These are phyloP conservation scores for Anguilla anguilla DNA, from an alignment of 2,797 vertebrate species.

Conservation along the genomic window DNA sequence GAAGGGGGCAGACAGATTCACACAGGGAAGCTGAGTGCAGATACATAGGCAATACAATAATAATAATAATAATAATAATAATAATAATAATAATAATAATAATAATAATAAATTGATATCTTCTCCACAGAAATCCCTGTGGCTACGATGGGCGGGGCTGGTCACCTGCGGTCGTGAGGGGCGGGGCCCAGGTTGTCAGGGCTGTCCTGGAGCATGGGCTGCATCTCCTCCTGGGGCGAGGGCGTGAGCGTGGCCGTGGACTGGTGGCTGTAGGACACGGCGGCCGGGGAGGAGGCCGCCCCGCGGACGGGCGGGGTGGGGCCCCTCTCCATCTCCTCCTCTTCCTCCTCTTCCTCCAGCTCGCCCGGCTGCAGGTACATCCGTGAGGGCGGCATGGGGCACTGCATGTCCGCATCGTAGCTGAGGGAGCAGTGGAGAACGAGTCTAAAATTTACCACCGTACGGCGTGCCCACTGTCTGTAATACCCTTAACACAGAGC, in stretches of 20 bases:
- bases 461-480: not conserved
- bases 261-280: constrained; percentile 96
- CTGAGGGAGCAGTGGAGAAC: constrained; percentile 66
- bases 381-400: constrained; percentile 87
- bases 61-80: not conserved
- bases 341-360: constrained; percentile 69
- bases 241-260: constrained; percentile 97
- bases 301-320: constrained; percentile 93
- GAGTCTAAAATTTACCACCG: not conserved
- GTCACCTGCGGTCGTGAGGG: constrained; percentile 85
- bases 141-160: not conserved
- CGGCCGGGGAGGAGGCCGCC: constrained; percentile 93
- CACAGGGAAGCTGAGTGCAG: not conserved
- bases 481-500: not conserved
- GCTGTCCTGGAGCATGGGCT: constrained; percentile 92
- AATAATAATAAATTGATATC: too few relatives aligned
- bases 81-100: too few relatives aligned
- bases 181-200: constrained; percentile 73
- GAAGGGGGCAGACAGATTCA: not conserved
- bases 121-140: too few relatives aligned
- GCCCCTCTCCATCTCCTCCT: constrained; percentile 90
- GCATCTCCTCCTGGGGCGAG: constrained; percentile 94
- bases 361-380: constrained; percentile 97
- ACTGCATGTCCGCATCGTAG: constrained; percentile 90
- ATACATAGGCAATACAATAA: not conserved